Evolutionary conservation across 2,113 vertebrate species (phyloP), one percentile per base, ranked within the genome.

Genomic region (Pipra filicauda): DNA sequence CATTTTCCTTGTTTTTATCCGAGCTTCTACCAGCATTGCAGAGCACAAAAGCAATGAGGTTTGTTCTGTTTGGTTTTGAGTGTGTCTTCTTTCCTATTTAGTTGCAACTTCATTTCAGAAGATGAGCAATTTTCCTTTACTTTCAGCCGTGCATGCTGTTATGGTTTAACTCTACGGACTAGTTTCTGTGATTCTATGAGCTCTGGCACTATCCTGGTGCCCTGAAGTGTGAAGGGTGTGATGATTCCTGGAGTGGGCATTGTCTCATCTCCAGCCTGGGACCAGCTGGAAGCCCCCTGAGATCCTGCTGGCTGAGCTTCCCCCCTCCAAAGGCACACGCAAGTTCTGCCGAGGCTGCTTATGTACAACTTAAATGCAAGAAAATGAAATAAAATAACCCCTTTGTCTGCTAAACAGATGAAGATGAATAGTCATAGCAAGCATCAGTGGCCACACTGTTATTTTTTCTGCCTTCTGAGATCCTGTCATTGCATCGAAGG

Each of bases 341-440:
- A 3, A 0, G 24, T 77, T 18, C 81, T 89, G 72, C 73, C 49
- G n/a, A 31, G 75, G 65, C 78, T 89, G 62, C 41, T 73, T 66
- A 6, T 7, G 1, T 41, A 7, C 71, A 16, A 26, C 27, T 21
- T 17, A 62, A 52, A 48, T 6, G 12, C 41, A 8, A 11, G 58
- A 59, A 62, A 88, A 71, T 77, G 12, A 37, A 74, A 58, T 44
- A 87, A 81, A 75, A 28, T 52, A 52, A 52, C 71, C 83, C 65
- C 58, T 4, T 12, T 11, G 3, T 22, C 83, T 80, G 67, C 33
- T 64, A 65, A 94, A 33, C 4, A 66, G 82, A 85, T 49, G 75
- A 94, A 94, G 92, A 85, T 83, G 73, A 93, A 92, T 73, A 58
- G 51, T 55, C 70, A 18, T 9, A 73, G 64, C 75, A 80, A 83